Evolutionary conservation across 2,888 invertebrate species (phyloP).

Genomic region (Amphipyra berbera): DNA sequence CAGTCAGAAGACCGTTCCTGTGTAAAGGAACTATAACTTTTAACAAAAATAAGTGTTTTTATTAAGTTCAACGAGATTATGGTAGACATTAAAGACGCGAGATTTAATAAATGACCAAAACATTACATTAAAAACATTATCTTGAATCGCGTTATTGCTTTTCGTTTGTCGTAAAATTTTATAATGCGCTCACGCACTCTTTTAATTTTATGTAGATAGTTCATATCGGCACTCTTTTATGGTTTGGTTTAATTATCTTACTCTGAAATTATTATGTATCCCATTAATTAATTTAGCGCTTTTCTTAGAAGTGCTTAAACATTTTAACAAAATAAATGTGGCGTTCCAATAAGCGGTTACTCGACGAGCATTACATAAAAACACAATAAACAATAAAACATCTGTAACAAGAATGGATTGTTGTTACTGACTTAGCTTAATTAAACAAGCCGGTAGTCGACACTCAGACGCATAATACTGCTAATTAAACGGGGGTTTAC

Average conservation of each 20-base stretch:
- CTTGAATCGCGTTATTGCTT: constrained; percentile 21
- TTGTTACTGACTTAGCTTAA: constrained; percentile 89
- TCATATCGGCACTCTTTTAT: constrained; percentile 32
- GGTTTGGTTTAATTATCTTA: constrained; percentile 26
- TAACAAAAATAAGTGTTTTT: too few species aligned
- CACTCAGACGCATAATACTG: constrained; percentile 88
- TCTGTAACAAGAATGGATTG: constrained; percentile 81
- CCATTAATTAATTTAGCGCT: constrained; percentile 16
- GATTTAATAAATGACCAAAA: constrained; percentile 28
- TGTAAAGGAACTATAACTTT: too few species aligned
- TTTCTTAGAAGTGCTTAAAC: constrained; percentile 35
- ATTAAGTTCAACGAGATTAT: neutral
- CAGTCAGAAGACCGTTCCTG: too few species aligned
- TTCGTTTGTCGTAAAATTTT: constrained; percentile 31
- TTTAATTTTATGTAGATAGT: constrained; percentile 24
- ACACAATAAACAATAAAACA: constrained; percentile 71
- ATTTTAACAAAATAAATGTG: constrained; percentile 35
- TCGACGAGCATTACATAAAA: constrained; percentile 38
- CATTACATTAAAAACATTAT: constrained; percentile 32
- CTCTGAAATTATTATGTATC: constrained; percentile 19
- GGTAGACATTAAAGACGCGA: constrained; percentile 5
- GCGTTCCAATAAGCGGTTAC: constrained; percentile 29
- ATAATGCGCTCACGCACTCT: constrained; percentile 39
- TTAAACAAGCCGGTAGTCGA: constrained; percentile 87
- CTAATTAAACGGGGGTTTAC: constrained; percentile 89